phyloP scores from a whole-genome alignment of 2,888 invertebrate genomes.

The Drosophila aldrichi region DNA sequence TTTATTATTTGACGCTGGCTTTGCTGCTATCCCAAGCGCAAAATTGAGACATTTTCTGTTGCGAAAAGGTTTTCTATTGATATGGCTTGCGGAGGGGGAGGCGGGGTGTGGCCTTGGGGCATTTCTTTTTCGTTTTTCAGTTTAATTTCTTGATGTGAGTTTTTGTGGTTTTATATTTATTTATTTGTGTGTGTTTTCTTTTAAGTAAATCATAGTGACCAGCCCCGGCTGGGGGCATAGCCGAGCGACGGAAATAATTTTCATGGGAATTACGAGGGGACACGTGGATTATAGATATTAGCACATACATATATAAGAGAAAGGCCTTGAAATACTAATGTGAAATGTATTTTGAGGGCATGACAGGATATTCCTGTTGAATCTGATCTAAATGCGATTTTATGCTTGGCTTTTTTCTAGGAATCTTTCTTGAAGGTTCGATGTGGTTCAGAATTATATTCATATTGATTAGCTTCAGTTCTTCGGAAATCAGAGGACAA shows the following conservation, averaged over 20 bases:
- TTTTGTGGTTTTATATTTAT: conserved; percentile 40
- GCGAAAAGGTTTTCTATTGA: conserved; percentile 4
- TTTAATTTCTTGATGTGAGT: conserved; percentile 53
- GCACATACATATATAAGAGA: too few relatives aligned
- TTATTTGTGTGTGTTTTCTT: conserved; percentile 27
- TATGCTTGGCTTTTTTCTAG: too few relatives aligned
- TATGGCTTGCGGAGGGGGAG: too few relatives aligned
- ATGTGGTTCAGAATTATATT: too few relatives aligned
- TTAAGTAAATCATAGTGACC: conserved; percentile 45
- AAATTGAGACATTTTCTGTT: conserved; percentile 67
- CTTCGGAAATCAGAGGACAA: too few relatives aligned
- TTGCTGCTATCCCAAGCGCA: conserved; percentile 63
- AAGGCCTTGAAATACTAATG: neutral
- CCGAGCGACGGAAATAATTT: conserved; percentile 8
- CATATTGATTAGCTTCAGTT: too few relatives aligned
- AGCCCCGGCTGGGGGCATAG: conserved; percentile 7
- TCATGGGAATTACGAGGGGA: neutral
- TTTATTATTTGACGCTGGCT: conserved; percentile 73
- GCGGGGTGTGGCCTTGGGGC: neutral
- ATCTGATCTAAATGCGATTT: too few relatives aligned
- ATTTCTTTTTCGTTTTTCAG: conserved; percentile 9
- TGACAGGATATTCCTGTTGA: too few relatives aligned
- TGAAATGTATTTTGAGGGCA: neutral
- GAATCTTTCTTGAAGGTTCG: too few relatives aligned
- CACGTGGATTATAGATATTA: neutral